A percentile compares a stretch with the other conserved stretches of the same genome.
phyloP scores from a whole-genome alignment of 2,888 invertebrate genomes.

The Psylliodes chrysocephalus region DNA sequence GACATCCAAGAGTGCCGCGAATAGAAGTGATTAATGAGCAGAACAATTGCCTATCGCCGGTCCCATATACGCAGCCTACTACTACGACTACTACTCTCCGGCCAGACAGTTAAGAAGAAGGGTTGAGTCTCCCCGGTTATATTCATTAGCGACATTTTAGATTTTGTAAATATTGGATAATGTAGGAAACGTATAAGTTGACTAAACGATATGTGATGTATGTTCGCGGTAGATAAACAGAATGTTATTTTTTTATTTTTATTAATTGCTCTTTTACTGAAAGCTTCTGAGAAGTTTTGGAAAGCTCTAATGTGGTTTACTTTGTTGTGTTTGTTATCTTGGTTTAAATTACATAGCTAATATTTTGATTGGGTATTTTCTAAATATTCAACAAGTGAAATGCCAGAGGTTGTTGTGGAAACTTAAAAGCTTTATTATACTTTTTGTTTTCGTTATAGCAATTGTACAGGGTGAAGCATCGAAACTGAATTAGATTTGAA shows the following conservation, averaged over 20 bases:
- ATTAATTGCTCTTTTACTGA: slow-evolving; percentile 46
- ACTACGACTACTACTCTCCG: slow-evolving; percentile 3
- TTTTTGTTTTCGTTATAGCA: no score
- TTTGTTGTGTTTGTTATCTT: neutral
- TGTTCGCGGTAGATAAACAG: slow-evolving; percentile 39
- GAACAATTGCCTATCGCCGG: slow-evolving; percentile 62
- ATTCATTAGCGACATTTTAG: slow-evolving; percentile 60
- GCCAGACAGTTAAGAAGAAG: slow-evolving; percentile 56
- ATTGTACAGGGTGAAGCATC: no score
- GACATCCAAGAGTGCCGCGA: slow-evolving; percentile 64
- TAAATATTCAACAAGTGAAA: neutral
- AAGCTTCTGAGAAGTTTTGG: slow-evolving; percentile 36
- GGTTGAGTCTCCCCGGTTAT: slow-evolving; percentile 52
- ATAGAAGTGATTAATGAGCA: slow-evolving; percentile 64
- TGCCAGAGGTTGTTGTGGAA: neutral
- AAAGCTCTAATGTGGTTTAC: slow-evolving; percentile 15
- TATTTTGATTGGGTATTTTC: slow-evolving; percentile 3
- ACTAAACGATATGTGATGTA: slow-evolving; percentile 34
- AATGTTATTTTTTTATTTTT: slow-evolving; percentile 48
- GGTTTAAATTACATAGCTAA: slow-evolving; percentile 7
- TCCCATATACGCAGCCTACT: slow-evolving; percentile 34
- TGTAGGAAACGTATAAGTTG: slow-evolving; percentile 39
- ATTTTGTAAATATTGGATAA: slow-evolving; percentile 57
- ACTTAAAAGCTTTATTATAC: no score
- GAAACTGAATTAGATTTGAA: no score